phyloP scores from a whole-genome alignment of 2,113 vertebrate genomes.

The Lophotis ruficrista region DNA sequence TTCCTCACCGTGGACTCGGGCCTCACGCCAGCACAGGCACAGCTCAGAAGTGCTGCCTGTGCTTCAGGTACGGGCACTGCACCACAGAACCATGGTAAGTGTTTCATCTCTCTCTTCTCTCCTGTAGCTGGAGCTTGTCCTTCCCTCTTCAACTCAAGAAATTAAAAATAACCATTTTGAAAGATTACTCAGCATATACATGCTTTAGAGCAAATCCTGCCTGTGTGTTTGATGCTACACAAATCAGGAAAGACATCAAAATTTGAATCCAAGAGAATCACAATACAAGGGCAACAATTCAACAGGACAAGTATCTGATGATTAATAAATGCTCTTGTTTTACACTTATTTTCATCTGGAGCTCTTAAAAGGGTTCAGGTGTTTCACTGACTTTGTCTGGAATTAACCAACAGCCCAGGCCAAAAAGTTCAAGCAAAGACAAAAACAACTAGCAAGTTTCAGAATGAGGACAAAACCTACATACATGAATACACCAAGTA shows the following conservation, averaged over 20 bases:
- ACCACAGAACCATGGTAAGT: not conserved
- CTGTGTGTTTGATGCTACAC: accelerated
- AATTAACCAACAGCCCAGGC: not conserved
- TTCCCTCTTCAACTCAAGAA: not conserved
- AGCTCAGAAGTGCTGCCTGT: not conserved
- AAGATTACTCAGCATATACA: not conserved
- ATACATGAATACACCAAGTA: not conserved
- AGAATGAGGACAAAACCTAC: not conserved
- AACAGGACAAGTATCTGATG: not conserved
- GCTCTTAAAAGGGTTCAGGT: not conserved
- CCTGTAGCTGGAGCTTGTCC: not conserved
- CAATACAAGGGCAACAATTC: not conserved
- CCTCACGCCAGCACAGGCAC: not conserved
- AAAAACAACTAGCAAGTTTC: not conserved
- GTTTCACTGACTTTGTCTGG: not conserved
- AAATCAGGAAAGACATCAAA: not conserved
- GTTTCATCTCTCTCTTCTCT: not conserved
- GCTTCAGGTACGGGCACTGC: not conserved
- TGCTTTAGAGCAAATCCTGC: not conserved
- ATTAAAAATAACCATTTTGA: not conserved
- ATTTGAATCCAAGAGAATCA: not conserved
- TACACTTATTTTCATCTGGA: not conserved
- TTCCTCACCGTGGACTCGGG: not conserved
- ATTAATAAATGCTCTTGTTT: not conserved
- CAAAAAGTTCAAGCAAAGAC: not conserved